A percentile compares a stretch with the other conserved stretches of the same genome.
These are phyloP conservation scores for Phenganax marumi DNA, from an alignment of 92 coral and sea anemone genomes.

Conservation along the genomic window DNA sequence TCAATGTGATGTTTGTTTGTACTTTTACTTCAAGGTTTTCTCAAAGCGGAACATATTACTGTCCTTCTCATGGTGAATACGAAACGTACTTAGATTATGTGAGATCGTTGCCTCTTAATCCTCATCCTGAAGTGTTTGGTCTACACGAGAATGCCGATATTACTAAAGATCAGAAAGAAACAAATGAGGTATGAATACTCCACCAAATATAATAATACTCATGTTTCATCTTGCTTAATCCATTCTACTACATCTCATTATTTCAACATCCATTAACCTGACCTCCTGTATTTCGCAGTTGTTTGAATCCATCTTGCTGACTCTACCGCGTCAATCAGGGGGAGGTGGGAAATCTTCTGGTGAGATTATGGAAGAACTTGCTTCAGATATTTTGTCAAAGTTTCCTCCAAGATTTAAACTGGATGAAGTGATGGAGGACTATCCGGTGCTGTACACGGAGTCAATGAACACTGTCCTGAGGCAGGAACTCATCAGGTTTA, in stretches of 20 bases:
- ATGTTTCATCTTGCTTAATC: neutral
- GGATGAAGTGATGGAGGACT: conserved; percentile 87
- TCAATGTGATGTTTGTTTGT: neutral
- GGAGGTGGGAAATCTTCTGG: conserved; percentile 99
- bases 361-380: conserved; percentile 92
- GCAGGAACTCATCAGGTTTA: conserved; percentile 94
- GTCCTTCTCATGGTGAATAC: conserved; percentile 82
- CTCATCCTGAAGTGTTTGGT: conserved; percentile 98
- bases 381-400: conserved; percentile 89
- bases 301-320: conserved; percentile 89
- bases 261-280: neutral
- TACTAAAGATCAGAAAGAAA: conserved; percentile 97
- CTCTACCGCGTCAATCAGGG: conserved; percentile 96
- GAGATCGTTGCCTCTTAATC: conserved; percentile 82
- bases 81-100: conserved; percentile 87
- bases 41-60: conserved; percentile 86
- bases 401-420: conserved; percentile 92
- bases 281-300: conserved; percentile 48
- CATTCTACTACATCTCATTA: neutral
- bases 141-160: conserved; percentile 98
- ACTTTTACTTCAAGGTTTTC: conserved; percentile 65
- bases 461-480: conserved; percentile 98
- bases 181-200: conserved; percentile 74
- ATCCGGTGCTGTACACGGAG: conserved; percentile 92
- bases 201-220: neutral